Percentiles rank a stretch among this genome's conserved stretches.
Conservation (phyloP, 2,888 invertebrate species). For the Caenorhabditis sulstoni region DNA sequence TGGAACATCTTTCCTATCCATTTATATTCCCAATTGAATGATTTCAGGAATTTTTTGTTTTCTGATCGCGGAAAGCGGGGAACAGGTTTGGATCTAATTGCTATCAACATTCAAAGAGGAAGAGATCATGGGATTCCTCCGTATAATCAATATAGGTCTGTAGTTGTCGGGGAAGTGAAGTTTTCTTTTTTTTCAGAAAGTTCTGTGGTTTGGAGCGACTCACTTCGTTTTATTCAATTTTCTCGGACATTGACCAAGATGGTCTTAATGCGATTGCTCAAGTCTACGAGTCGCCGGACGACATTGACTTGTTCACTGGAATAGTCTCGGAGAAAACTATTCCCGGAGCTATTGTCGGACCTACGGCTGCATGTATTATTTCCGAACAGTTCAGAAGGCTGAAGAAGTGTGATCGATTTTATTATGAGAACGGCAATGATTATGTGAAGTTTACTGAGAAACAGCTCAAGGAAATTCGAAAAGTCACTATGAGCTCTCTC, state of each 20-base stretch:
- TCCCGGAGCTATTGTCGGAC: constrained; percentile 89
- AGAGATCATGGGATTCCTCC: constrained; percentile 79
- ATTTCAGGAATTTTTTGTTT: constrained; percentile 65
- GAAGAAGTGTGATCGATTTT: constrained; percentile 92
- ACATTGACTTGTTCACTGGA: constrained; percentile 68
- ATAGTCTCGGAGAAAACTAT: constrained; percentile 59
- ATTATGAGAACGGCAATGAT: constrained; percentile 74
- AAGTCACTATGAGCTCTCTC: constrained; percentile 89
- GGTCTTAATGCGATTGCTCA: constrained; percentile 70
- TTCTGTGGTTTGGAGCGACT: constrained; percentile 74
- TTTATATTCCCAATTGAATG: no score
- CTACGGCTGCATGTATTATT: constrained; percentile 94
- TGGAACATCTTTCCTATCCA: no score
- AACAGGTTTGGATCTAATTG: constrained; percentile 90
- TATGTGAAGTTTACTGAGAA: constrained; percentile 72
- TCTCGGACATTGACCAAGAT: constrained; percentile 72
- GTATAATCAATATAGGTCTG: constrained; percentile 69
- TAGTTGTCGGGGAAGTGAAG: background rate
- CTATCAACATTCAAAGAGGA: constrained; percentile 91
- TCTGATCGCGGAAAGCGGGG: constrained; percentile 86
- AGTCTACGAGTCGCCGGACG: constrained; percentile 73
- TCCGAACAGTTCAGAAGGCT: constrained; percentile 86
- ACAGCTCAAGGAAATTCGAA: constrained; percentile 90
- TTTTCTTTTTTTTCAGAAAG: constrained; percentile 54
- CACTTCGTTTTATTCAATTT: constrained; percentile 69